Evolutionary conservation across 2,888 invertebrate species (phyloP).

Genomic region (Pristionchus japonicus): DNA sequence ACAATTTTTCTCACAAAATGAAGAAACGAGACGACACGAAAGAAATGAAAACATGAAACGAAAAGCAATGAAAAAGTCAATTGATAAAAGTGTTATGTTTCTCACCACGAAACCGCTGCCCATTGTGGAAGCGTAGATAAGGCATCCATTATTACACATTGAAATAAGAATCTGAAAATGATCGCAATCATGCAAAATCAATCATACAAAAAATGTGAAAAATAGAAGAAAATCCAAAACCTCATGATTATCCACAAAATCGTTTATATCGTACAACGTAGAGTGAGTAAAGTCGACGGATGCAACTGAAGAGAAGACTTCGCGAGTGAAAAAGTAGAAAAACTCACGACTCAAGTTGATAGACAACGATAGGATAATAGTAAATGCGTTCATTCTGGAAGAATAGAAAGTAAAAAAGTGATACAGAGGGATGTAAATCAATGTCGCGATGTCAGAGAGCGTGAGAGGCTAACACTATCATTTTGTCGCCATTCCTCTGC

Average conservation of each 20-base stretch:
- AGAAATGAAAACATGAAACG: too few species aligned
- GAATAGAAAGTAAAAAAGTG: too few species aligned
- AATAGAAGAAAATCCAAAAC: background rate
- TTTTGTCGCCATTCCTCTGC: too few species aligned
- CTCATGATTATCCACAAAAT: background rate
- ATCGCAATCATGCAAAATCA: background rate
- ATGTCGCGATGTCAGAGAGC: too few species aligned
- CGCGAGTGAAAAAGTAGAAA: background rate
- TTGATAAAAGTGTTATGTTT: background rate
- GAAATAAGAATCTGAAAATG: background rate
- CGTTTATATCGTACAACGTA: background rate
- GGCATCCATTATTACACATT: background rate
- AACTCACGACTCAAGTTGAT: background rate
- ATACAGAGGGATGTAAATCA: too few species aligned
- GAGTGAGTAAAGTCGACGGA: background rate
- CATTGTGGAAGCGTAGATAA: background rate
- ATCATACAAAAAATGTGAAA: background rate
- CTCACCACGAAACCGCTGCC: background rate
- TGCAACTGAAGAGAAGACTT: background rate
- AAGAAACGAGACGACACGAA: too few species aligned
- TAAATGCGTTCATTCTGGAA: too few species aligned
- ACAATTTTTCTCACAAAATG: too few species aligned
- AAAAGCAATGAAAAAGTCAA: background rate
- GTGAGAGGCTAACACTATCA: too few species aligned
- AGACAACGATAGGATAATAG: background rate